Base-by-base conservation (phyloP, 2,888 invertebrate genomes). In the Thalpophila matura region DNA sequence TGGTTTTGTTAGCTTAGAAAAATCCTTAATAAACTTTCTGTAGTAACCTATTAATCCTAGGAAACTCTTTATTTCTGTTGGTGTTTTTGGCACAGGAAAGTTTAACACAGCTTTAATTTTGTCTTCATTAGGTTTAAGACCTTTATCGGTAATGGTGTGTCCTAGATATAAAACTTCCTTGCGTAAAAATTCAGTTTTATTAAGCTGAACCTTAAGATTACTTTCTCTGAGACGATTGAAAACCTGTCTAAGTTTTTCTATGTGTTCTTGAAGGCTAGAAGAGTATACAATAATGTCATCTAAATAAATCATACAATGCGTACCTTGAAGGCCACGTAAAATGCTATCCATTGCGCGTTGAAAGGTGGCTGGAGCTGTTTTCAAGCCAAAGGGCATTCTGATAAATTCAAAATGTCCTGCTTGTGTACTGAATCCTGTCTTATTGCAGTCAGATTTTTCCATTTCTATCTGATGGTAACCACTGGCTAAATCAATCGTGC, bases 51-150 rank as follows among this genome's bases (percentile, higher is more conserved):
- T 9, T 16, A 37, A 16, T 16, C 37, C 37, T 18, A 37, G 37
- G 18, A 27, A 22, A 14, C 24, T 26, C 14, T 43, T 43, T 16
- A 37, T 16, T 27, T 26, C 27, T 14, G n/a, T 26, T 43, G n/a
- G 27, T 27, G 43, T 43, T 27, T 5, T 4, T 10, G 43, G 43
- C 16, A 43, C 6, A 1, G 43, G 43, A 26, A 27, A 43, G 4
- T 43, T 27, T 40, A 24, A 24, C n/a, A 40, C 24, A 6, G 40
- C 40, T 24, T n/a, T 24, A 5, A 40, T 40, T 2, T 40, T 24
- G 22, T 40, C 40, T 40, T 40, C n/a, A 20, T 40, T 24, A 4
- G 40, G 40, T 24, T 40, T 20, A 12, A 40, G 40, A n/a, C 40
- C 40, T 40, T 40, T 12, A n/a, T 40, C 40, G n/a, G 40, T 40